phyloP scores from a whole-genome alignment of 2,888 invertebrate species.

The Rotaria magnacalcarata region DNA sequence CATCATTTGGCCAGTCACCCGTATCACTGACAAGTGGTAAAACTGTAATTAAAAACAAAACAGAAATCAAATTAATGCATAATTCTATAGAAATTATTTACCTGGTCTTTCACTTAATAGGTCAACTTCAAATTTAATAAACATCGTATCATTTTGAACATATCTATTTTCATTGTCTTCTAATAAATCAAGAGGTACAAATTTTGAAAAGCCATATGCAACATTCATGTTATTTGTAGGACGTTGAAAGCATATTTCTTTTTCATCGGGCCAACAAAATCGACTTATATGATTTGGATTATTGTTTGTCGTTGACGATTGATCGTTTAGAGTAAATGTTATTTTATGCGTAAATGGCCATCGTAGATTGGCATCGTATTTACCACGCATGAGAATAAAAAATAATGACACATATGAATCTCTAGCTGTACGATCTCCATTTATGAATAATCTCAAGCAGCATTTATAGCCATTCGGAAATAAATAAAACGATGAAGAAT shows the following conservation, averaged over 20 bases:
- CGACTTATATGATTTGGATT: too few species aligned
- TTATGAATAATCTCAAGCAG: constrained; percentile 53
- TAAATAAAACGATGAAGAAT: background rate
- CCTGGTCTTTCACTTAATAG: background rate
- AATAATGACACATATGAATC: constrained; percentile 55
- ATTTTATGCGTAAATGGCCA: constrained; percentile 57
- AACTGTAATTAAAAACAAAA: background rate
- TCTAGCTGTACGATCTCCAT: constrained; percentile 56
- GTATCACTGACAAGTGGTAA: background rate
- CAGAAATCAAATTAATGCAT: too few species aligned
- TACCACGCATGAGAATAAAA: constrained; percentile 54
- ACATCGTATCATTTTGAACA: background rate
- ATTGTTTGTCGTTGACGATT: constrained; percentile 42
- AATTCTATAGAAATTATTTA: background rate
- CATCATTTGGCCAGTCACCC: background rate
- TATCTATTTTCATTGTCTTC: background rate
- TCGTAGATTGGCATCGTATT: constrained; percentile 53
- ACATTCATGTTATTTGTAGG: background rate
- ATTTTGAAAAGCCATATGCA: background rate
- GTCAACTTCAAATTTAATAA: background rate
- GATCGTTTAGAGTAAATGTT: constrained; percentile 55
- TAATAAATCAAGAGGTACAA: background rate
- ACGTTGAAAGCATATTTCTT: background rate
- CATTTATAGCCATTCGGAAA: constrained; percentile 52
- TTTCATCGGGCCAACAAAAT: background rate